These are phyloP conservation scores for Scortum barcoo DNA, from an alignment of 2,113 vertebrate genomes.

Conservation along the genomic window DNA sequence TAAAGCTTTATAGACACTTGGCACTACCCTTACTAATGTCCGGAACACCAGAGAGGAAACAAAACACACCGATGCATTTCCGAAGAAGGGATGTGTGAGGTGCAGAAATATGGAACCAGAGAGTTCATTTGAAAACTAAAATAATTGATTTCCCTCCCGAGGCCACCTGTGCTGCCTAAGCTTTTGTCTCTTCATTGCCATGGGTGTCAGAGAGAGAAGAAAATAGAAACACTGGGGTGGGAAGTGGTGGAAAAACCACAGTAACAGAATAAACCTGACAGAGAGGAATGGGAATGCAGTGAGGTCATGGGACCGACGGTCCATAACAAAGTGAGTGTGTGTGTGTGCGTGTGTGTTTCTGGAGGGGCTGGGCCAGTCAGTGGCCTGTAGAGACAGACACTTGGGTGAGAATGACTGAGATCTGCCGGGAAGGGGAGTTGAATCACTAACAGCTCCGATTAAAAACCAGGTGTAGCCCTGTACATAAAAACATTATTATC, in stretches of 20 bases:
- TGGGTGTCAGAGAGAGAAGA: slow-evolving; percentile 24
- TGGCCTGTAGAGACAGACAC: slow-evolving; percentile 75
- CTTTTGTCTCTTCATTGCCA: slow-evolving; percentile 18
- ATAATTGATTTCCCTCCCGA: slow-evolving; percentile 36
- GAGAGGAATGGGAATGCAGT: slow-evolving; percentile 77
- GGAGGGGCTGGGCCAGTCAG: slow-evolving; percentile 56
- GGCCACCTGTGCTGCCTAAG: slow-evolving; percentile 39
- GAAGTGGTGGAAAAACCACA: slow-evolving; percentile 74
- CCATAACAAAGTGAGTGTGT: slow-evolving; percentile 61
- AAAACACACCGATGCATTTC: slow-evolving; percentile 7
- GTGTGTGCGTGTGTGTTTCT: slow-evolving; percentile 52
- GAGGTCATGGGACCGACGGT: slow-evolving; percentile 80
- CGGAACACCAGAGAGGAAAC: neutral
- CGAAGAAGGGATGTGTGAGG: neutral
- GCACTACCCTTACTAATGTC: slow-evolving; percentile 3
- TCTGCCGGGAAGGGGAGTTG: slow-evolving; percentile 71
- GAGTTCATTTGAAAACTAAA: slow-evolving; percentile 25
- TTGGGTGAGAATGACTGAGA: slow-evolving; percentile 74
- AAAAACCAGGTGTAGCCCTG: slow-evolving; percentile 50
- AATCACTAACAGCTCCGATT: slow-evolving; percentile 66
- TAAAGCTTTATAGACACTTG: slow-evolving; percentile 18
- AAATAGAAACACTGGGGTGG: slow-evolving; percentile 46
- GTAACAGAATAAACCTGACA: slow-evolving; percentile 83
- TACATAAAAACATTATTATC: slow-evolving; percentile 23
- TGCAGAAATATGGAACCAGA: neutral